Conservation (phyloP, 2,888 invertebrate species). For the Dasypolia templi region DNA sequence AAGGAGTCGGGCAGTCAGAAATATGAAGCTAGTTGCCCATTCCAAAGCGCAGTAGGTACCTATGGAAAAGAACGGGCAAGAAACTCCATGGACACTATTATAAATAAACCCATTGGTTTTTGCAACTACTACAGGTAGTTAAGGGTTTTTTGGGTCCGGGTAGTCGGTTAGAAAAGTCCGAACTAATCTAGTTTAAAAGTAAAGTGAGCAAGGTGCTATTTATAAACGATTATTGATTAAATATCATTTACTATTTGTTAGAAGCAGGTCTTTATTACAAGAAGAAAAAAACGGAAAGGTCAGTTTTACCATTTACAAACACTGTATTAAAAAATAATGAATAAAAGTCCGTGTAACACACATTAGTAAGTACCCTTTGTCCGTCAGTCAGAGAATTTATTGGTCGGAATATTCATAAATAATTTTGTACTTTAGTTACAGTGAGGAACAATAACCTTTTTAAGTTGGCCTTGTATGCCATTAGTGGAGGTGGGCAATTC, state of each 20-base stretch:
- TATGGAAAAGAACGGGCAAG: too few relatives aligned
- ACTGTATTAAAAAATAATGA: constrained; percentile 5
- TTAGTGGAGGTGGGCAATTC: too few relatives aligned
- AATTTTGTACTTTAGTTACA: constrained; percentile 36
- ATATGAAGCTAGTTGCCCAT: too few relatives aligned
- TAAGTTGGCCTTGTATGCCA: background rate
- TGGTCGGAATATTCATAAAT: constrained; percentile 45
- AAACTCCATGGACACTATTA: too few relatives aligned
- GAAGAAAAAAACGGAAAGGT: background rate
- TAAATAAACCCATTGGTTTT: too few relatives aligned
- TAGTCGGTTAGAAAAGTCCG: background rate
- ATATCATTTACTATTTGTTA: background rate
- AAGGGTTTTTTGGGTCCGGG: too few relatives aligned
- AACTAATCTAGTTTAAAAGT: background rate
- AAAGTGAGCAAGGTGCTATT: background rate
- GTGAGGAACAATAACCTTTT: constrained; percentile 10
- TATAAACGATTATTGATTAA: background rate
- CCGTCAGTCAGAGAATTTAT: constrained; percentile 32
- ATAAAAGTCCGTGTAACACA: constrained; percentile 20
- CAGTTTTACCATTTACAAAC: background rate
- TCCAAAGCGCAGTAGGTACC: too few relatives aligned
- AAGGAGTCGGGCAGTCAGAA: too few relatives aligned
- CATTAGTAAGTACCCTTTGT: constrained; percentile 45
- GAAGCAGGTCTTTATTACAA: background rate
- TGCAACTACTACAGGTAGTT: too few relatives aligned